Evolutionary conservation across 2,888 invertebrate genomes (phyloP).

Genomic region (Subacronicta megacephala): DNA sequence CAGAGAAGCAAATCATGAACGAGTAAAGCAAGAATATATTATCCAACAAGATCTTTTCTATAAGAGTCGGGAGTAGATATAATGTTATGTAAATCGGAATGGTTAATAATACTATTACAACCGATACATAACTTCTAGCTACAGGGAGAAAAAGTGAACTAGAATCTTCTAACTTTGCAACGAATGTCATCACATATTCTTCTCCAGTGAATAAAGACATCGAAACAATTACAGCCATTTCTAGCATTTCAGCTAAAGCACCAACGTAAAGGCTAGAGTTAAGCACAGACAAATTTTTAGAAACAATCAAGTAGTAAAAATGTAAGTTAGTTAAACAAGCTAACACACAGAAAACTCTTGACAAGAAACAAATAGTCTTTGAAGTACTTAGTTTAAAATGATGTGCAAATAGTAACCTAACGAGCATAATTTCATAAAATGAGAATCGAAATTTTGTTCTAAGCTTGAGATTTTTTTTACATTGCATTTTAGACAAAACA

Average conservation of each 20-base stretch:
- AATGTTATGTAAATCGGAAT: not conserved
- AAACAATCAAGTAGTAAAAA: not conserved
- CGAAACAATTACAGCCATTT: not conserved
- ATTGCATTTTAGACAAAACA: not conserved
- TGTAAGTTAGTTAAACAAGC: not conserved
- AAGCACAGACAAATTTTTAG: too few species aligned
- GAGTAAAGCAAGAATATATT: not conserved
- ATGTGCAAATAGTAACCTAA: not conserved
- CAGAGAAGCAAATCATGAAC: not conserved
- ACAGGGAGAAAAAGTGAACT: not conserved
- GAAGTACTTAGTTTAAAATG: not conserved
- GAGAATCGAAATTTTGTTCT: not conserved
- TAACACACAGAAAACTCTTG: not conserved
- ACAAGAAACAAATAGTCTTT: not conserved
- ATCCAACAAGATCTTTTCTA: too few species aligned
- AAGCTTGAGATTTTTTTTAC: not conserved
- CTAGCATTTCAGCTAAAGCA: not conserved
- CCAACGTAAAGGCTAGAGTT: not conserved
- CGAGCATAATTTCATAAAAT: not conserved
- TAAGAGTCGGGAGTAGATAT: too few species aligned
- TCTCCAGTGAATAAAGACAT: not conserved
- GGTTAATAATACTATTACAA: not conserved
- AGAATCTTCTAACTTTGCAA: not conserved
- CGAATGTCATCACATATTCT: constrained; percentile 3
- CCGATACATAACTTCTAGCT: not conserved